Conservation (phyloP, 2,113 vertebrate genomes). For the Phalacrocorax pelagicus region DNA sequence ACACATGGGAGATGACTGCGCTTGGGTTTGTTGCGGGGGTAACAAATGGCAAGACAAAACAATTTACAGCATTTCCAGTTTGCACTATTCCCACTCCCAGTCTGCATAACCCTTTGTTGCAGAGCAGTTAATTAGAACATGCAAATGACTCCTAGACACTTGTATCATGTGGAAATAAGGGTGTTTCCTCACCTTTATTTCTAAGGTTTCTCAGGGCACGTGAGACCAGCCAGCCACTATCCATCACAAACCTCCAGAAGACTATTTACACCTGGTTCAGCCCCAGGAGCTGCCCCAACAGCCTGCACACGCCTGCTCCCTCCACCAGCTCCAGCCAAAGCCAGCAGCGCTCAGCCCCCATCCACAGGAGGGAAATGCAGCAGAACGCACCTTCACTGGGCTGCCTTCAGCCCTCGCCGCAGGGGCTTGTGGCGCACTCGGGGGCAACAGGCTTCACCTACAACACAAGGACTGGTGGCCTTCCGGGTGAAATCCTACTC, state of each 20-base stretch:
- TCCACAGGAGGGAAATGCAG: accelerated
- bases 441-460: too few species aligned
- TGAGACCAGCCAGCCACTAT: not conserved
- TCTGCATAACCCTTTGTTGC: not conserved
- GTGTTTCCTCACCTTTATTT: not conserved
- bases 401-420: not conserved
- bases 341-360: accelerated
- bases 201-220: not conserved
- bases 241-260: not conserved
- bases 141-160: not conserved
- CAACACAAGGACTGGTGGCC: not conserved
- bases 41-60: not conserved
- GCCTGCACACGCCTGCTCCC: accelerated
- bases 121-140: not conserved
- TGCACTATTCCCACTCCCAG: not conserved
- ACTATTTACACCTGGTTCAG: not conserved
- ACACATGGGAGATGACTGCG: accelerated
- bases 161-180: not conserved
- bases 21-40: not conserved
- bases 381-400: accelerated
- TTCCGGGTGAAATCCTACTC: not conserved
- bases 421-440: too few species aligned
- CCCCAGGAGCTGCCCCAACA: not conserved
- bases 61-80: not conserved
- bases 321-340: not conserved